These are phyloP conservation scores for Lontra canadensis DNA, from an alignment of 2,113 vertebrate species.

Conservation along the genomic window DNA sequence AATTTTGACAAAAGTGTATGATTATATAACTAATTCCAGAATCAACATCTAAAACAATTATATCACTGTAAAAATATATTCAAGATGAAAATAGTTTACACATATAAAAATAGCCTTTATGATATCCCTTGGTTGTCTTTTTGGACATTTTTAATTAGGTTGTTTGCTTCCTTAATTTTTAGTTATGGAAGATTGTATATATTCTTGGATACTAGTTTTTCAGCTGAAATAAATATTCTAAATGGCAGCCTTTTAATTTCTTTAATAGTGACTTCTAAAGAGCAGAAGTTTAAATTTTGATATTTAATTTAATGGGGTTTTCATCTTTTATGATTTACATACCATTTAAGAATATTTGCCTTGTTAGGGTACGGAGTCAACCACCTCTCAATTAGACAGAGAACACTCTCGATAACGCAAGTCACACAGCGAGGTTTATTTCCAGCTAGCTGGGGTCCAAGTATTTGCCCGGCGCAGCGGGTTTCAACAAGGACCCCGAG, in stretches of 20 bases:
- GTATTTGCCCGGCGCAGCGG: no score
- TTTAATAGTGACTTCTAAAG: not conserved
- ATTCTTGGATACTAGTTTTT: not conserved
- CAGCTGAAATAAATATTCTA: not conserved
- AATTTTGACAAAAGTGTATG: not conserved
- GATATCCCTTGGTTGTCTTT: not conserved
- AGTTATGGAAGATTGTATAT: not conserved
- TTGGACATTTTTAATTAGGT: not conserved
- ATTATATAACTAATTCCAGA: not conserved
- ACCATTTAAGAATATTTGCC: not conserved
- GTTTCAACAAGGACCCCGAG: no score
- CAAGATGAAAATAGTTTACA: not conserved
- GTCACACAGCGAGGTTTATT: no score
- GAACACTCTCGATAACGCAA: no score
- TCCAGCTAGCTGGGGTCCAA: no score
- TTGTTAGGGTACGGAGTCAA: no score
- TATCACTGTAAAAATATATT: not conserved
- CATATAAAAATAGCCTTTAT: not conserved
- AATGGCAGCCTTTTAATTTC: not conserved
- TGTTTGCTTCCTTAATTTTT: not conserved
- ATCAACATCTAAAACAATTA: not conserved
- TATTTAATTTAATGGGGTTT: not conserved
- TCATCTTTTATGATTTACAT: not conserved
- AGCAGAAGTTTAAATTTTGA: conserved; percentile 20
- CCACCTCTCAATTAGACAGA: no score